Percentiles rank a stretch among this genome's conserved stretches.
These are phyloP conservation scores for Didymodactylos carnosus DNA, from an alignment of 2,888 invertebrate genomes.

Conservation along the genomic window DNA sequence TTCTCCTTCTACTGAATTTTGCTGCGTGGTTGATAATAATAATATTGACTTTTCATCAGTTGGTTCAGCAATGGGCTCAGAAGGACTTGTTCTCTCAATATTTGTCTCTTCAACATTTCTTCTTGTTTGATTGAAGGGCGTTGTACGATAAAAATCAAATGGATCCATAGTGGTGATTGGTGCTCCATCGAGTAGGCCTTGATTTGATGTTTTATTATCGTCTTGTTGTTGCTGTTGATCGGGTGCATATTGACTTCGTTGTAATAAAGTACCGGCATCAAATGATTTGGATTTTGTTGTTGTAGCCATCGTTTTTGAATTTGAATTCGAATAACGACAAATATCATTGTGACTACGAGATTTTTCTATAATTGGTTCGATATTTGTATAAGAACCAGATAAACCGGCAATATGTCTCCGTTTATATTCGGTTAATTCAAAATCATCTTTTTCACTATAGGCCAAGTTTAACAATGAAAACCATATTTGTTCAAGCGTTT, in stretches of 20 bases:
- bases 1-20: no score
- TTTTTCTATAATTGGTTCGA: not conserved
- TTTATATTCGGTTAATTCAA: not conserved
- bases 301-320: not conserved
- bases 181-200: not conserved
- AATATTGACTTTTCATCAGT: no score
- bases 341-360: not conserved
- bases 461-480: not conserved
- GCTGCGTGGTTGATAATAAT: not conserved
- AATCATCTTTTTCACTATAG: not conserved
- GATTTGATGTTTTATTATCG: not conserved
- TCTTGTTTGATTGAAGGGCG: no score
- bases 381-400: not conserved
- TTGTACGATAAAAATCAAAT: no score
- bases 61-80: not conserved
- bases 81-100: no score
- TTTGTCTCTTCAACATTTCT: no score
- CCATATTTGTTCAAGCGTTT: not conserved
- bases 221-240: no score
- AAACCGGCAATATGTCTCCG: not conserved
- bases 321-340: no score
- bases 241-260: no score
- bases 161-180: no score
- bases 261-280: no score
- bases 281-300: not conserved